Evolutionary conservation across 2,113 vertebrate species (phyloP).

Genomic region (Machaerirhynchus nigripectus): DNA sequence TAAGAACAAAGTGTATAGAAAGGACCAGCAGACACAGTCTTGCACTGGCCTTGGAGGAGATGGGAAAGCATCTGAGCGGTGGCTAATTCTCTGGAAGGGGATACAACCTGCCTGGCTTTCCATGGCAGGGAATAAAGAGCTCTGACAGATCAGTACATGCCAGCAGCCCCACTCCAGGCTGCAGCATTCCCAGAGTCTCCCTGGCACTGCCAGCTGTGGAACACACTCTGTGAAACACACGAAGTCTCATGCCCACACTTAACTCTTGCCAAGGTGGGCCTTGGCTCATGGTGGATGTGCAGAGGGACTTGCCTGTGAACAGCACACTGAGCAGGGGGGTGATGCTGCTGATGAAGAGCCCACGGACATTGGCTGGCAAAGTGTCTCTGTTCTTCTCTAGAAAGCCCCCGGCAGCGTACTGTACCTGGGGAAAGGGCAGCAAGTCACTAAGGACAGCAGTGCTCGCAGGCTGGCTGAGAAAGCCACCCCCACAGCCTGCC

Average conservation of each 20-base stretch:
- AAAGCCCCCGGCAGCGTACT: slow-evolving; percentile 72
- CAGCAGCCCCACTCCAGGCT: not conserved
- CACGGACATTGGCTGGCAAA: slow-evolving; percentile 67
- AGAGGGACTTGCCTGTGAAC: slow-evolving; percentile 67
- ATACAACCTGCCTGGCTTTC: not conserved
- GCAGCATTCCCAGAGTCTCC: not conserved
- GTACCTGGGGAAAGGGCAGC: slow-evolving; percentile 56
- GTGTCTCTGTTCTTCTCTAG: slow-evolving; percentile 81
- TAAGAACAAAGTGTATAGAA: not conserved
- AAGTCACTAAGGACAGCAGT: not conserved
- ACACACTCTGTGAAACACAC: not conserved
- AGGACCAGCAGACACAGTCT: not conserved
- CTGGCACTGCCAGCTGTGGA: not conserved
- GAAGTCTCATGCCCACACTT: not conserved
- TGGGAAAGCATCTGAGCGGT: not conserved
- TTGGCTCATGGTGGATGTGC: not conserved
- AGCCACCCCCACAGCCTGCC: not conserved
- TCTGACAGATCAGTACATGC: not conserved
- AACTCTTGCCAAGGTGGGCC: not conserved
- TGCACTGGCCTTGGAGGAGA: not conserved
- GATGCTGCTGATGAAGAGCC: slow-evolving; percentile 75
- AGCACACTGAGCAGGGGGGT: slow-evolving; percentile 76
- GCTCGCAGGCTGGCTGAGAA: not conserved
- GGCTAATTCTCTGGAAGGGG: not conserved
- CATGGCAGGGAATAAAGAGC: not conserved